These are phyloP conservation scores for Hypanus sabinus DNA, from an alignment of 2,113 vertebrate species.

Conservation along the genomic window DNA sequence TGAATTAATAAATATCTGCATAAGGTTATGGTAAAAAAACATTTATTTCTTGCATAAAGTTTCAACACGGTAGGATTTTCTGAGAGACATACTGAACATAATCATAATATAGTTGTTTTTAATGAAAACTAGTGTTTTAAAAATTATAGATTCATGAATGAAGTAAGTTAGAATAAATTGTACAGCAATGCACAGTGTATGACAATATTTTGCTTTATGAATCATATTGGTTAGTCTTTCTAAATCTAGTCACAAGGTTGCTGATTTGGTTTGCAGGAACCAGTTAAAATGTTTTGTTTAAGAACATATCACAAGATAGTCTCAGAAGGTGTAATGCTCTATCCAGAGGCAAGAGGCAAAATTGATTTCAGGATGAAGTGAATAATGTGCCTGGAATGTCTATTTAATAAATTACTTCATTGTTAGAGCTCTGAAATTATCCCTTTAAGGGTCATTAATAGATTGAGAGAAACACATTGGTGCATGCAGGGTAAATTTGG, in stretches of 20 bases:
- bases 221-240: not conserved
- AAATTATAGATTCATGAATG: not conserved
- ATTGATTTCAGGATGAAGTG: not conserved
- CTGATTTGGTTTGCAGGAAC: not conserved
- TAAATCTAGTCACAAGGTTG: not conserved
- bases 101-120: not conserved
- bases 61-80: not conserved
- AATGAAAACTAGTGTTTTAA: not conserved
- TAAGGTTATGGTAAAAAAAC: not conserved
- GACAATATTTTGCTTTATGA: not conserved
- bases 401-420: too few relatives aligned
- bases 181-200: not conserved
- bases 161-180: not conserved
- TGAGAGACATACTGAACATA: not conserved
- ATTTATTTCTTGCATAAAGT: not conserved
- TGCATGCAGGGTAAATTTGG: not conserved
- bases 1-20: conserved; percentile 1
- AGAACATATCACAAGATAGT: not conserved
- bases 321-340: not conserved
- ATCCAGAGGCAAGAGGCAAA: not conserved
- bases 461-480: not conserved
- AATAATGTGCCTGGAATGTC: not conserved
- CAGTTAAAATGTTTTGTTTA: not conserved
- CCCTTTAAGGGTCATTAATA: not conserved
- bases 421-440: not conserved